Evolutionary conservation across 2,888 invertebrate genomes (phyloP).

Genomic region (Diabrotica balteata): DNA sequence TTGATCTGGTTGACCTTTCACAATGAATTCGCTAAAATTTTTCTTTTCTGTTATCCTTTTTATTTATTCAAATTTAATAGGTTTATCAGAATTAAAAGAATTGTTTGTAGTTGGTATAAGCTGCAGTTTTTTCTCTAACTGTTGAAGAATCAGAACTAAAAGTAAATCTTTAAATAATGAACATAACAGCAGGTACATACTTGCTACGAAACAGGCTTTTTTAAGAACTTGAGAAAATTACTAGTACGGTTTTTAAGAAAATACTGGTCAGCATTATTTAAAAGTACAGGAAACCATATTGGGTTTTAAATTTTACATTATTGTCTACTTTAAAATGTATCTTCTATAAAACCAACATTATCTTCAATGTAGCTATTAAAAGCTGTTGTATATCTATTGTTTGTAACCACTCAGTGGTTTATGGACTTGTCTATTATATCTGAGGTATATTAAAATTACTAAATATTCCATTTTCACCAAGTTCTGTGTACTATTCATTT

Average conservation of each 20-base stretch:
- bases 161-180: too few relatives aligned
- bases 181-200: constrained; percentile 43
- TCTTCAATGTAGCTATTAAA: too few relatives aligned
- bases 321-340: constrained; percentile 2
- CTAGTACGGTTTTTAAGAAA: neutral
- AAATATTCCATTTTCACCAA: too few relatives aligned
- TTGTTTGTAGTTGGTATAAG: neutral
- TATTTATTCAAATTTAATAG: too few relatives aligned
- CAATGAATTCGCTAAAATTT: too few relatives aligned
- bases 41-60: too few relatives aligned
- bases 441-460: too few relatives aligned
- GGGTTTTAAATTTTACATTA: neutral
- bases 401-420: too few relatives aligned
- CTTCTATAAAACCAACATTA: constrained; percentile 23
- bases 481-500: too few relatives aligned
- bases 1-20: too few relatives aligned
- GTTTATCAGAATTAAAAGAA: constrained; percentile 1
- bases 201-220: constrained; percentile 37
- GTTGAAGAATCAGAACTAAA: constrained; percentile 45
- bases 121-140: constrained; percentile 37
- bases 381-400: too few relatives aligned
- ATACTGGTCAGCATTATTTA: neutral
- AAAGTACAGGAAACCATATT: neutral
- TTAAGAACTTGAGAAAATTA: constrained; percentile 3
- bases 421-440: too few relatives aligned